Conservation (phyloP, 2,797 vertebrate genomes). For the Pempheris klunzingeri region DNA sequence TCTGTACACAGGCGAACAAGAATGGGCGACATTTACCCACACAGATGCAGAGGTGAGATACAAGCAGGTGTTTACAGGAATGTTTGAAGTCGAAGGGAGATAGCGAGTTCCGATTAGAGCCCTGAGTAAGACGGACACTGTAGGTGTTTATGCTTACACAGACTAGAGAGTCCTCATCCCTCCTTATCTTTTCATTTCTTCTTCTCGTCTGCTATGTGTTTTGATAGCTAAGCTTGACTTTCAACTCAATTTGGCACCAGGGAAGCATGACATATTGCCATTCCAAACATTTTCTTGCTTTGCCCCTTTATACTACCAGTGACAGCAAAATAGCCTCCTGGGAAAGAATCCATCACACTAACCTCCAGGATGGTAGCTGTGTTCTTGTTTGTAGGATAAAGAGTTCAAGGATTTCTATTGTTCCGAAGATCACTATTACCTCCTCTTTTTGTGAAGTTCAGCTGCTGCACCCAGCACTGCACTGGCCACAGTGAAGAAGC, state of each 20-base stretch:
- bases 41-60: conserved; percentile 83
- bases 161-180: conserved; percentile 69
- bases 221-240: conserved; percentile 69
- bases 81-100: conserved; percentile 82
- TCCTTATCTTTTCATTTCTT: conserved; percentile 79
- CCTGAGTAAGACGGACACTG: conserved; percentile 58
- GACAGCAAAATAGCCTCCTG: conserved; percentile 49
- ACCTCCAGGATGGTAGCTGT: conserved; percentile 35
- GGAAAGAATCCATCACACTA: conserved; percentile 39
- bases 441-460: conserved; percentile 47
- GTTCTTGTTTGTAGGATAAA: conserved; percentile 45
- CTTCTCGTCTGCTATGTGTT: conserved; percentile 66
- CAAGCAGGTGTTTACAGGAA: conserved; percentile 85
- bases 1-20: conserved; percentile 74
- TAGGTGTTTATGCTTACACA: conserved; percentile 75
- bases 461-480: conserved; percentile 41
- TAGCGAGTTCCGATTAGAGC: conserved; percentile 78
- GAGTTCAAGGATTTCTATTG: conserved; percentile 50
- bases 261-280: conserved; percentile 67
- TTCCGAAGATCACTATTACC: conserved; percentile 28
- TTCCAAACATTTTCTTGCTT: conserved; percentile 66
- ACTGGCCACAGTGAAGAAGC: conserved; percentile 67
- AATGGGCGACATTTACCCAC: conserved; percentile 82
- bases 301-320: conserved; percentile 43
- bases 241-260: conserved; percentile 69